Evolutionary conservation across 2,797 vertebrate species (phyloP).

Genomic region (Jordanella pulchra): DNA sequence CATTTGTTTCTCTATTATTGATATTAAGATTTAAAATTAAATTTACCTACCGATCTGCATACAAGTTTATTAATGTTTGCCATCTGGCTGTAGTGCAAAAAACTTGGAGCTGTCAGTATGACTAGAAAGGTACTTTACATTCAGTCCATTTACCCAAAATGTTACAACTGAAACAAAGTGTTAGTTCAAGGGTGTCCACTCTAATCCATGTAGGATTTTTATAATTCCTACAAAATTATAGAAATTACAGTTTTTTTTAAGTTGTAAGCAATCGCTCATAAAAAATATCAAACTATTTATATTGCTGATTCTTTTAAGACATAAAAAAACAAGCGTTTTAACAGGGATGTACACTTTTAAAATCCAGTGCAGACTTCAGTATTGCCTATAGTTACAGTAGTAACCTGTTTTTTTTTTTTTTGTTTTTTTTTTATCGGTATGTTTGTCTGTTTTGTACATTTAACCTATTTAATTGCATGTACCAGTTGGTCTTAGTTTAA

Average conservation of each 20-base stretch:
- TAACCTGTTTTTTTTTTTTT: constrained; percentile 38
- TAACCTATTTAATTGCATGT: constrained; percentile 78
- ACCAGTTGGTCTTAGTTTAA: constrained; percentile 61
- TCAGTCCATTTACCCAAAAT: too few relatives aligned
- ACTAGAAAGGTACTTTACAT: too few relatives aligned
- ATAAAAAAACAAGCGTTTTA: neutral
- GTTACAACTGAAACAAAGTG: too few relatives aligned
- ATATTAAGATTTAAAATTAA: too few relatives aligned
- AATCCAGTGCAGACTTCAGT: constrained; percentile 32
- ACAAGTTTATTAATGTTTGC: too few relatives aligned
- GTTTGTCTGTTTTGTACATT: constrained; percentile 61
- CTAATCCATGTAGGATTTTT: too few relatives aligned
- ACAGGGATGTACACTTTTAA: neutral
- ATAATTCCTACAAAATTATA: neutral
- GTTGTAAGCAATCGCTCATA: neutral
- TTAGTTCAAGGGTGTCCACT: neutral
- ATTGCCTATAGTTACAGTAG: constrained; percentile 57
- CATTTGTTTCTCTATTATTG: neutral
- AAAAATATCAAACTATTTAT: neutral
- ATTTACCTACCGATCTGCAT: too few relatives aligned
- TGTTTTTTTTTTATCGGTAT: constrained; percentile 35
- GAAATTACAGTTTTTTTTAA: neutral
- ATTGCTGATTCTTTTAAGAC: neutral
- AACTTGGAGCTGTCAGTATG: too few relatives aligned
- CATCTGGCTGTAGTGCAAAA: too few relatives aligned